Base-by-base conservation (phyloP, 2,888 invertebrate species). In the Rambutsinella grinnellia region DNA sequence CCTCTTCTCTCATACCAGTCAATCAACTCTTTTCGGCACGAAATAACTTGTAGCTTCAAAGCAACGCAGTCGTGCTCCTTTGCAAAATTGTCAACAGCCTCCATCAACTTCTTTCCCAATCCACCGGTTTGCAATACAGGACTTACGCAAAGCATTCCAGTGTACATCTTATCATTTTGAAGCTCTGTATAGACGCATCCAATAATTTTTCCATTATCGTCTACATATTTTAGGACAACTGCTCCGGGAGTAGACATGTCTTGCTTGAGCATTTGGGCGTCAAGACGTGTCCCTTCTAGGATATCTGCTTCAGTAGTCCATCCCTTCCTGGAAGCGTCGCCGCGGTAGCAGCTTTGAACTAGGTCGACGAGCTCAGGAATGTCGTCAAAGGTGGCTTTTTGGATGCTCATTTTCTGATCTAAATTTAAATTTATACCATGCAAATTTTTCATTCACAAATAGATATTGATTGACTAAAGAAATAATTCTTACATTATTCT, bases 231-330 rank as follows among this genome's bases (percentile, higher is more conserved):
- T 17, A 79, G 46, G 1, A 79, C 23, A 5, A 46, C 26, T 24
- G 66, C 62, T 19, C 44, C 49, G 10, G 70, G 60, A 0, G 46
- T 62, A 0, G 49, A 24, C 21, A 81, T 63, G 27, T 75, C 63
- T 36, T 72, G 47, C 17, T 21, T 21, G 2, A 81, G 26, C 13
- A 58, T 69, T 49, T 61, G 65, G 1, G 23, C 21, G 10, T 56
- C 70, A 5, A 51, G 54, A 5, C 81, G 61, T 0, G 44, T 68
- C 3, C 81, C 81, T 3, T 60, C 81, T 2, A 79, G 26, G 26
- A 79, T 19, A 44, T 77, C 72, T 1, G 70, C 75, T 58, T 79
- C 81, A 5, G 69, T 46, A 24, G 72, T 78, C 80, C 81, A 81
- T 13, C 81, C 81, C 21, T 46, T 51, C 21, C 62, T 51, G 1